Evolutionary conservation across 2,113 vertebrate species (phyloP).

Genomic region (Salminus brasiliensis): DNA sequence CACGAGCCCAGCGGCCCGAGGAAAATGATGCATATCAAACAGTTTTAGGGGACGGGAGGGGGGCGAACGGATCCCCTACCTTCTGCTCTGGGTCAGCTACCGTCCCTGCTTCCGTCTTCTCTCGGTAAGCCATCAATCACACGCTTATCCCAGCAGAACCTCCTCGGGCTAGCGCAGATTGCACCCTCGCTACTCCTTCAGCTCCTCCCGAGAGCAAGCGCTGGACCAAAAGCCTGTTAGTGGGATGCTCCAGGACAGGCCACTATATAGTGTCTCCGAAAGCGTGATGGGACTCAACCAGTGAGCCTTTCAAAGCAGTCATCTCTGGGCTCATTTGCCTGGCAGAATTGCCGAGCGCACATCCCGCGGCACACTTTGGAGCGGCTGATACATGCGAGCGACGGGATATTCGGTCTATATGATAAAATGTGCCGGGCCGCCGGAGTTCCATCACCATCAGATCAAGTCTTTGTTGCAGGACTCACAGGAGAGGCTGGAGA

Average conservation of each 20-base stretch:
- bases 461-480: slow-evolving; percentile 61
- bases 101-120: slow-evolving; percentile 40
- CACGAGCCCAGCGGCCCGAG: neutral
- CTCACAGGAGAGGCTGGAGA: slow-evolving; percentile 24
- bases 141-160: slow-evolving; percentile 12
- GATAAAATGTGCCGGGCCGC: slow-evolving; percentile 48
- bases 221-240: neutral
- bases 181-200: slow-evolving; percentile 14
- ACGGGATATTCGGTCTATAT: slow-evolving; percentile 51
- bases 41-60: neutral
- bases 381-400: slow-evolving; percentile 42
- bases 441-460: slow-evolving; percentile 63
- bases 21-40: neutral
- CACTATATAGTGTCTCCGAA: neutral
- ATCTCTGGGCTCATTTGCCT: neutral
- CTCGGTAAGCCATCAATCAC: slow-evolving; percentile 59
- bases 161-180: slow-evolving; percentile 42
- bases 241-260: slow-evolving; percentile 26
- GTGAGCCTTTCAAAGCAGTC: neutral
- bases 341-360: slow-evolving; percentile 6
- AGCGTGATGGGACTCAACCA: neutral
- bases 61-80: neutral
- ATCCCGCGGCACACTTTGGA: neutral
- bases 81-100: neutral
- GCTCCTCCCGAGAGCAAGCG: slow-evolving; percentile 36